Evolutionary conservation across 2,113 vertebrate species (phyloP), one percentile per base, ranked within the genome.

Genomic region (Urocitellus parryii): DNA sequence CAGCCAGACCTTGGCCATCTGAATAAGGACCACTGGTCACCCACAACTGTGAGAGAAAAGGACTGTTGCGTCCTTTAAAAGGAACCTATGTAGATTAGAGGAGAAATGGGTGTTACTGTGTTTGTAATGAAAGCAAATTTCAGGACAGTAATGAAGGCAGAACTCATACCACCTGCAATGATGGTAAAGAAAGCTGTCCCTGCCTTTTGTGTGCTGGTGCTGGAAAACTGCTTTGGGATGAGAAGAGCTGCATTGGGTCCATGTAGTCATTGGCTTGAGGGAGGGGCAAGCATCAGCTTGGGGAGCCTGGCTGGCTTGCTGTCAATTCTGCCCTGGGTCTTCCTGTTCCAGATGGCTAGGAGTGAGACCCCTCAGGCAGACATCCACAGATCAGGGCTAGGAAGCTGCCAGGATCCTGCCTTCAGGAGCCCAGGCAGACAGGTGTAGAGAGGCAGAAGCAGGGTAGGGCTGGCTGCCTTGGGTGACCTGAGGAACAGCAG

Each of bases 71-170:
- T 1, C 14, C 88, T 81, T 90, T 32, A 77, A 90, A 90, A 94
- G 51, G 32, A 88, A 13, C 12, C 42, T 65, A 4, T 25, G 5
- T 32, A 37, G 25, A 81, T 48, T 56, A 63, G 88, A 78, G 13
- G 45, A 97, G 82, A 70, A 72, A 72, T 22, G 29, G 17, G 11
- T 72, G 12, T 87, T 63, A 34, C 34, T 16, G 56, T 16, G 2
- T 88, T 61, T 74, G 78, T 95, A 78, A 91, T 45, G 14, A 80
- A 86, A 94, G 58, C 67, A 92, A 61, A 85, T 79, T 90, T 96
- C 74, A 72, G 74, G 58, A 94, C 8, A 94, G n/a, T 72, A 25
- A 63, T 51, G 34, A 80, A 95, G 37, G 81, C 24, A 63, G 65
- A 86, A 22, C 2, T 20, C 48, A 10, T n/a, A 78, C 6, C 37